A percentile compares a stretch with the other conserved stretches of the same genome.
These are phyloP conservation scores for Nesogale talazaci DNA, from an alignment of 2,113 vertebrate genomes.

Conservation along the genomic window DNA sequence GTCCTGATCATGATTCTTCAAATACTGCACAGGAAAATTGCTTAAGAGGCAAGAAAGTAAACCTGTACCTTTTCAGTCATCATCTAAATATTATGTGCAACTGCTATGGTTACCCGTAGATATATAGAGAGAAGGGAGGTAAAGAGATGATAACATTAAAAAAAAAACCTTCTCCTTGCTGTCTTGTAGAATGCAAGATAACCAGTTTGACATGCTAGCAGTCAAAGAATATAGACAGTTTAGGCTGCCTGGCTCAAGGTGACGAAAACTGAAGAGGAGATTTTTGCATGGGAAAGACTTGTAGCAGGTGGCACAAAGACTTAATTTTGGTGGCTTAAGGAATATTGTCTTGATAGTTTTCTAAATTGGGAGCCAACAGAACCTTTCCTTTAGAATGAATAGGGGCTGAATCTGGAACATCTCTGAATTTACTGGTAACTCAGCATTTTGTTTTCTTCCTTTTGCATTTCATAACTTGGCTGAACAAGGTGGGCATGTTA, in stretches of 20 bases:
- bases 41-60: slow-evolving; percentile 1
- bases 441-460: background rate
- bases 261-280: background rate
- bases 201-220: background rate
- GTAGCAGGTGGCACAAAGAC: background rate
- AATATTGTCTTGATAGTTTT: background rate
- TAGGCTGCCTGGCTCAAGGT: background rate
- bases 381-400: no score
- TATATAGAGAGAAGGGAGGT: background rate
- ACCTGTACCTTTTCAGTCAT: background rate
- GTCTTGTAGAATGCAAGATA: background rate
- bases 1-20: background rate
- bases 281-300: background rate
- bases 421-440: background rate
- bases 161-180: background rate
- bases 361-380: background rate
- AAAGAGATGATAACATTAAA: background rate
- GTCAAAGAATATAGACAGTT: background rate
- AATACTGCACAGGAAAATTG: background rate
- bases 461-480: background rate
- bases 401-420: no score
- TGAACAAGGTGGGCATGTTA: background rate
- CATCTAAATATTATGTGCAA: background rate
- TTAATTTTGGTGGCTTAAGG: background rate
- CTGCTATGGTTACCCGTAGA: background rate